Conservation (phyloP, 2,888 invertebrate genomes). For the Leucania comma region DNA sequence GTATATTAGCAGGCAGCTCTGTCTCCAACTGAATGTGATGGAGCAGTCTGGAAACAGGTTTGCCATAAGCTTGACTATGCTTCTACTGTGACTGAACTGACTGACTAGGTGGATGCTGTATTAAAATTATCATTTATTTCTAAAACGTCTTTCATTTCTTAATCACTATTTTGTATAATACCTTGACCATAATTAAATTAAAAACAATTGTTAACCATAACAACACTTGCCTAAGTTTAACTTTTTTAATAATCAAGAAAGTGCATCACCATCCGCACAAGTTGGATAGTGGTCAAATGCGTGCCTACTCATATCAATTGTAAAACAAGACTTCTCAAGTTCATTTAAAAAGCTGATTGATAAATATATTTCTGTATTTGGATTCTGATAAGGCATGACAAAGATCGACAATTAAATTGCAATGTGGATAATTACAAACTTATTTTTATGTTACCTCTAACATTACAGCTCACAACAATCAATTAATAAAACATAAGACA, state of each 20-base stretch:
- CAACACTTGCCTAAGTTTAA: not conserved
- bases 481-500: not conserved
- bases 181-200: not conserved
- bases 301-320: not conserved
- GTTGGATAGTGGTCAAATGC: not conserved
- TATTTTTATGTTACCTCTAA: not conserved
- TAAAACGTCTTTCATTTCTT: conserved; percentile 63
- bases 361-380: conserved; percentile 17
- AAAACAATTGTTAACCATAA: not conserved
- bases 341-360: conserved; percentile 1
- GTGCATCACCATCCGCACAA: not conserved
- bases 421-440: not conserved
- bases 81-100: conserved; percentile 70
- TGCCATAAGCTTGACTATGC: conserved; percentile 45
- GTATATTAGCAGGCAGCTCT: conserved; percentile 51
- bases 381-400: not conserved
- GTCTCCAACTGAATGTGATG: conserved; percentile 12
- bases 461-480: not conserved
- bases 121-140: conserved; percentile 68
- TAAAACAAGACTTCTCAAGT: not conserved
- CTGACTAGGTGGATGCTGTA: conserved; percentile 83
- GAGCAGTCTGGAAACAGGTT: conserved; percentile 25
- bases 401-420: not conserved
- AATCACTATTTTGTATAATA: conserved; percentile 8
- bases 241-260: too few relatives aligned